Percentiles rank a stretch among this genome's conserved stretches.
These are phyloP conservation scores for Augiades crinisus DNA, from an alignment of 2,888 invertebrate genomes.

Conservation along the genomic window DNA sequence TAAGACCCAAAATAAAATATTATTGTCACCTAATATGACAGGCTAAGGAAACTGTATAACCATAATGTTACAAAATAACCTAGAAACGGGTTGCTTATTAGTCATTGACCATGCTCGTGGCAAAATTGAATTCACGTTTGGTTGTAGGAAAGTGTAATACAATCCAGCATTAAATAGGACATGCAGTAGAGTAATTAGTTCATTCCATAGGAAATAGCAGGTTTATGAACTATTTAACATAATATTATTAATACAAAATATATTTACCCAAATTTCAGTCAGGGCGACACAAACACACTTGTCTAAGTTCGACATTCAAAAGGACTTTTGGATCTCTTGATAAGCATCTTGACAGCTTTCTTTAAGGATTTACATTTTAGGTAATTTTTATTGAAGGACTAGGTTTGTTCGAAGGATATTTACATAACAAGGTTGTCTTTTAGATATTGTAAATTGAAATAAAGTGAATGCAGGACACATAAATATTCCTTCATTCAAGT, in stretches of 20 bases:
- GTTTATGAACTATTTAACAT: slow-evolving; percentile 63
- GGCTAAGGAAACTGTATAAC: slow-evolving; percentile 32
- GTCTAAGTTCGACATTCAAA: slow-evolving; percentile 64
- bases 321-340: slow-evolving; percentile 63
- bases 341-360: slow-evolving; percentile 81
- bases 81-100: slow-evolving; percentile 23
- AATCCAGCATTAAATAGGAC: slow-evolving; percentile 55
- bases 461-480: slow-evolving; percentile 31
- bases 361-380: slow-evolving; percentile 39
- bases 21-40: slow-evolving; percentile 48
- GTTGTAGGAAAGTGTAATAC: slow-evolving; percentile 52
- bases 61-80: slow-evolving; percentile 15
- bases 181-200: slow-evolving; percentile 71
- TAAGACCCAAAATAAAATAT: slow-evolving; percentile 29
- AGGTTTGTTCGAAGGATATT: neutral
- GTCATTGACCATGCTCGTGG: slow-evolving; percentile 62
- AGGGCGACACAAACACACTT: slow-evolving; percentile 77
- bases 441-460: slow-evolving; percentile 8
- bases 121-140: slow-evolving; percentile 46
- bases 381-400: slow-evolving; percentile 24
- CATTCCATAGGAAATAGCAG: slow-evolving; percentile 75
- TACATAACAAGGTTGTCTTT: slow-evolving; percentile 4
- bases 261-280: slow-evolving; percentile 78
- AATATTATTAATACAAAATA: slow-evolving; percentile 71
- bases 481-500: slow-evolving; percentile 52